These are phyloP conservation scores for Brachirus orientalis DNA, from an alignment of 2,113 vertebrate species.

Conservation along the genomic window DNA sequence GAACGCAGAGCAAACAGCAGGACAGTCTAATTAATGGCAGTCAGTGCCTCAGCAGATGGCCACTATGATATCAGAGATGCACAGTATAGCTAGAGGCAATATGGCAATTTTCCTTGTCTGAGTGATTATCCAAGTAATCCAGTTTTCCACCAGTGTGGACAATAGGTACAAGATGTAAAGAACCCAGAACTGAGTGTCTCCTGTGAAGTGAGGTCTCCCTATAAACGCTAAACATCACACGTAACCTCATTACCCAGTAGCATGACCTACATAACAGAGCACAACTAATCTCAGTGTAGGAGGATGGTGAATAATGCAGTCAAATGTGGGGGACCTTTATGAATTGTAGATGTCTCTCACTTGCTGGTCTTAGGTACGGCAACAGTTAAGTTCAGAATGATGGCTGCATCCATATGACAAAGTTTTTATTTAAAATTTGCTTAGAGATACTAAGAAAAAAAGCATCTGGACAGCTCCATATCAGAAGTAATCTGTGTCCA, in stretches of 20 bases:
- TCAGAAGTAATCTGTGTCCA: no score
- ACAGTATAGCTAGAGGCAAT: slow-evolving; percentile 32
- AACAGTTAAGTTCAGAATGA: slow-evolving; percentile 38
- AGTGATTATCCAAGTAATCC: slow-evolving; percentile 41
- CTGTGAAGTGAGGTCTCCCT: slow-evolving; percentile 55
- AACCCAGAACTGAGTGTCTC: slow-evolving; percentile 42
- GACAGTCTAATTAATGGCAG: slow-evolving; percentile 77
- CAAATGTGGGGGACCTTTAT: slow-evolving; percentile 81
- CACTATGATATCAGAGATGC: slow-evolving; percentile 57
- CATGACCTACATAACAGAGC: slow-evolving; percentile 81
- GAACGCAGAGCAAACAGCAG: slow-evolving; percentile 75
- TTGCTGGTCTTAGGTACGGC: slow-evolving; percentile 59
- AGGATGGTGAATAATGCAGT: slow-evolving; percentile 80
- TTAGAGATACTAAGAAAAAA: no score
- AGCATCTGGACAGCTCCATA: no score
- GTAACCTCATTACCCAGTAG: slow-evolving; percentile 77
- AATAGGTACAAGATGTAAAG: slow-evolving; percentile 33
- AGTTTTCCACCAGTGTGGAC: slow-evolving; percentile 30
- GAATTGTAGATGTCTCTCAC: slow-evolving; percentile 76
- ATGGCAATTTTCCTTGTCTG: slow-evolving; percentile 24
- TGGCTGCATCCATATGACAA: not conserved
- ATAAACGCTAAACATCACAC: slow-evolving; percentile 74
- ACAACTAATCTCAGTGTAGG: slow-evolving; percentile 80
- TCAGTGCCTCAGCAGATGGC: slow-evolving; percentile 67
- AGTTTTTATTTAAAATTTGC: no score